These are phyloP conservation scores for Saguinus midas DNA, from an alignment of 2,113 vertebrate species.

Conservation along the genomic window DNA sequence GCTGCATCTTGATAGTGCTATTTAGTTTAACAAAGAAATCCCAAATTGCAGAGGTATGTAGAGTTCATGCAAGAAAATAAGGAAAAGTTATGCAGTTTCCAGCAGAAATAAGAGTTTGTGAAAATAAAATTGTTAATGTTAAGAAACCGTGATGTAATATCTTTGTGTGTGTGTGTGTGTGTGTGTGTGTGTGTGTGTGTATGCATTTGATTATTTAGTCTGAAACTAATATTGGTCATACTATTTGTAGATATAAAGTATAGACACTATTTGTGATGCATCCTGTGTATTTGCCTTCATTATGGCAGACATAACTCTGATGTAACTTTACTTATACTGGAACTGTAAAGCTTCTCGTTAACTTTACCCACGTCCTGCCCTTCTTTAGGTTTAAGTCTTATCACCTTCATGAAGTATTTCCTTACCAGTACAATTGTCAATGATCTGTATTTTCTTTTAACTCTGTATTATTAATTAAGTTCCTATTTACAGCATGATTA, in stretches of 20 bases:
- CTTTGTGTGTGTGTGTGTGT: neutral
- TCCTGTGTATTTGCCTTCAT: neutral
- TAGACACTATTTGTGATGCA: neutral
- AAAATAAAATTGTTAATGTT: neutral
- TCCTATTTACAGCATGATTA: neutral
- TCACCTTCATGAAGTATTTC: neutral
- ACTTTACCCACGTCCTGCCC: neutral
- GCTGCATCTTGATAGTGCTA: neutral
- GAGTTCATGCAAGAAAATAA: neutral
- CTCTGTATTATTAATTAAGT: neutral
- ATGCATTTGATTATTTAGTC: neutral
- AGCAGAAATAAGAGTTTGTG: neutral
- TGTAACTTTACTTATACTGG: neutral
- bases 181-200: too few species aligned
- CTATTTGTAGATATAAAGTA: neutral
- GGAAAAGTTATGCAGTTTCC: rapidly evolving
- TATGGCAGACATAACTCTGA: neutral
- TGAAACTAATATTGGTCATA: neutral
- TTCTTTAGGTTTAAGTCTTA: neutral
- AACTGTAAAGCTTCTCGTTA: neutral
- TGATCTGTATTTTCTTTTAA: neutral
- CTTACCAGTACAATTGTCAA: neutral
- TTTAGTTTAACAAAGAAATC: neutral
- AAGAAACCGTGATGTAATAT: neutral
- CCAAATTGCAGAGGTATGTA: neutral